A percentile compares a stretch with the other conserved stretches of the same genome.
Conservation (phyloP, 2,888 invertebrate species). For the Lasioglossum pauxillum region DNA sequence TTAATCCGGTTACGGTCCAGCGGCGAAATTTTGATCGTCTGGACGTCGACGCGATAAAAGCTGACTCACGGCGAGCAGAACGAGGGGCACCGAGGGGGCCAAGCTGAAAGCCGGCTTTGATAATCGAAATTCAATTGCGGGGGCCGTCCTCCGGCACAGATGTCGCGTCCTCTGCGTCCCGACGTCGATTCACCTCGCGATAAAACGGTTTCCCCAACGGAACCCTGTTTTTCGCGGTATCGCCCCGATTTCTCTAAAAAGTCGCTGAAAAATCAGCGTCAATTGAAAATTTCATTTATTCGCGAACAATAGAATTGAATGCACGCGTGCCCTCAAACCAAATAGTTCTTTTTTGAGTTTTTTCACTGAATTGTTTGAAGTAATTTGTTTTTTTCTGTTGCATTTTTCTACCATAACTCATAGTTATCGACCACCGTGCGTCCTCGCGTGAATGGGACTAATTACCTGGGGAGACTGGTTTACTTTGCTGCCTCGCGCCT, state of each 20-base stretch:
- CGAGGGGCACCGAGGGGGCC: background rate
- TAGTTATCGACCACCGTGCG: background rate
- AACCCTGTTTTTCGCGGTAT: background rate
- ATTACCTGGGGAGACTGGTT: constrained; percentile 1
- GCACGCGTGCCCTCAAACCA: background rate
- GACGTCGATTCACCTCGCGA: background rate
- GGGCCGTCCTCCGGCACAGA: constrained; percentile 10
- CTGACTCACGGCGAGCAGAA: constrained; percentile 33
- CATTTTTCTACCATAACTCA: background rate
- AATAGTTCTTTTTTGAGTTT: too few species aligned
- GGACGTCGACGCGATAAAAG: constrained; percentile 47
- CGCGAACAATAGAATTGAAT: background rate
- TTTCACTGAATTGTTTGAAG: too few species aligned
- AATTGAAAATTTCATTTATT: background rate
- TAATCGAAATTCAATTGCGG: constrained; percentile 54
- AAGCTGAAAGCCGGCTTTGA: constrained; percentile 45
- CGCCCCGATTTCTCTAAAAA: background rate
- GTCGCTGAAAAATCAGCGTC: background rate
- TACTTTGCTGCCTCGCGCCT: background rate
- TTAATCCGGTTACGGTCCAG: constrained; percentile 48
- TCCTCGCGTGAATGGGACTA: constrained; percentile 11
- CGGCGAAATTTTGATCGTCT: constrained; percentile 43
- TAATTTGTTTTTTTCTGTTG: too few species aligned
- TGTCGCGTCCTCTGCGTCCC: background rate
- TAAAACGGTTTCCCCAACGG: background rate